phyloP scores from a whole-genome alignment of 2,797 vertebrate species.

The Danio jaintianensis region DNA sequence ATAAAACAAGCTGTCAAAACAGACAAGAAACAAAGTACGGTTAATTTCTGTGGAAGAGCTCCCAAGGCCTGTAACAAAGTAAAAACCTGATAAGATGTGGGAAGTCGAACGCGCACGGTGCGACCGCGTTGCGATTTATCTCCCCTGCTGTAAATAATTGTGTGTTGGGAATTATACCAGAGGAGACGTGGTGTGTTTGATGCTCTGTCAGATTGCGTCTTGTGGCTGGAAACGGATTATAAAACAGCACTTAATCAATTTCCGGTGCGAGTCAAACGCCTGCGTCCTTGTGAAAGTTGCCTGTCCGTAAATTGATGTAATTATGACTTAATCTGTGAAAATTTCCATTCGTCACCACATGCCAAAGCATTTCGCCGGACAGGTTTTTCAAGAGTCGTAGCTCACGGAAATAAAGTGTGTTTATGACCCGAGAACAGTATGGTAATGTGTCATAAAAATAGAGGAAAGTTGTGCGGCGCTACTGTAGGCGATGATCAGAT shows the following conservation, averaged over 20 bases:
- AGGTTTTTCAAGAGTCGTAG: constrained; percentile 60
- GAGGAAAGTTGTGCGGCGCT: constrained; percentile 52
- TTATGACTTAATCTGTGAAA: constrained; percentile 71
- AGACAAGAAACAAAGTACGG: constrained; percentile 11
- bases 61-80: constrained; percentile 28
- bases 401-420: constrained; percentile 62
- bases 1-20: constrained; percentile 27
- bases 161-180: constrained; percentile 70
- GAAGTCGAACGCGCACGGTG: not conserved
- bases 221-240: constrained; percentile 70
- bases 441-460: constrained; percentile 67
- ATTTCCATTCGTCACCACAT: constrained; percentile 61
- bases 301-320: constrained; percentile 70
- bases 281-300: constrained; percentile 67
- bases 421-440: constrained; percentile 65
- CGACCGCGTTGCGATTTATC: constrained; percentile 57
- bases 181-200: constrained; percentile 69
- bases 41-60: constrained; percentile 27
- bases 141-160: constrained; percentile 71
- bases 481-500: constrained; percentile 64
- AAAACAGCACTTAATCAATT: constrained; percentile 75
- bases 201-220: constrained; percentile 73
- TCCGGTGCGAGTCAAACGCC: constrained; percentile 53
- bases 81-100: constrained; percentile 20
- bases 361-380: constrained; percentile 60